Base-by-base conservation (phyloP, 1,140 invertebrate species). In the Patella vulgata region DNA sequence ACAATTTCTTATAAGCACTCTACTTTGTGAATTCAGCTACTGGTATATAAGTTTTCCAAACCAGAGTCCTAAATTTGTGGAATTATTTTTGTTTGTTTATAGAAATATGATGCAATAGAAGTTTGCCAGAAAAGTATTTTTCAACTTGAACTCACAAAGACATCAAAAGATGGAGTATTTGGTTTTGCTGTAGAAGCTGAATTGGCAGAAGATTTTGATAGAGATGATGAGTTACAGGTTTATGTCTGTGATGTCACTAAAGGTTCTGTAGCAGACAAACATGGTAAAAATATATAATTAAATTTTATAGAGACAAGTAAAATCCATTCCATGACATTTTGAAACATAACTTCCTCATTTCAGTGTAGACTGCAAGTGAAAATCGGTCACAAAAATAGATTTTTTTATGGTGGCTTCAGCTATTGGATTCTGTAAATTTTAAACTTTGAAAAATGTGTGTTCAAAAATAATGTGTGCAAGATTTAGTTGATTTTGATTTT, bases 121-220 rank as follows among this genome's bases (percentile, higher is more conserved):
- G 93, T 98, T 17, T 97, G 95, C 85, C 93, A 94, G 68, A 98
- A 98, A 86, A 93, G 96, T 75, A 87, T 98, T 59, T 98, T 97
- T 85, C 95, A 97, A 89, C 93, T 98, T 61, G 95, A 98, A 83
- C 87, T 98, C 73, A 91, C 93, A 28, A 77, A 78, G 44, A 66
- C 63, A 12, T 70, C 68, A 17, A 68, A 67, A 21, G 73, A 80
- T 52, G 64, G 68, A 27, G 74, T 78, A 47, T 98, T 96, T 92
- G 96, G 96, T 61, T 96, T 98, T 85, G 95, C 93, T 59, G 95
- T 98, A 27, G 96, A 98, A 83, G 96, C 96, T 3, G 96, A 98
- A 84, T 87, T 98, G 48, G 95, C 96, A 59, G 95, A 97, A 84
- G 97, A 97, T 85, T 90, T 92, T 17, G 95, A 98, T 81, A 87